Base-by-base conservation (phyloP, 2,797 vertebrate species). In the Mico argentatus region DNA sequence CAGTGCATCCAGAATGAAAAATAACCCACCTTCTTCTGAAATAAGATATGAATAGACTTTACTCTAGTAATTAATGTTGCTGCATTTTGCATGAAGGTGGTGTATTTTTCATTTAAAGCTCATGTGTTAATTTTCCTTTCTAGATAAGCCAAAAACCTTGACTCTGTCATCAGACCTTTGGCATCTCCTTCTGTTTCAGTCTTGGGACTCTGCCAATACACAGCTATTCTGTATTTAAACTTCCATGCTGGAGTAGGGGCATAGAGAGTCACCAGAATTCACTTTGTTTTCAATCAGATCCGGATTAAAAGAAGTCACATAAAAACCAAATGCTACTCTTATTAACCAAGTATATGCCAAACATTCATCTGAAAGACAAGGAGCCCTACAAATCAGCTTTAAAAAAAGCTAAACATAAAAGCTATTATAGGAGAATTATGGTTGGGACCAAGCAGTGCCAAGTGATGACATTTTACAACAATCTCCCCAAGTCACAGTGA, bases 1-100 rank as follows among this genome's bases (percentile, higher is more conserved):
- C 88, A 95, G 92, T 70, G 75, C 26, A 91, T 93, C 83, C 87
- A 93, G 61, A 95, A 97, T 97, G 97, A 97, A 98, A 97, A 97
- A 98, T 96, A 98, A 81, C 77, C n/a, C 36, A 95, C 57, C 61
- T 92, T 80, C 72, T 96, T 86, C 83, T 91, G 83, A 97, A 97
- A 96, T 98, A 98, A 96, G 73, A 76, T 98, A 93, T 95, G 98
- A 97, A 96, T 94, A 97, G 76, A 67, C 84, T 95, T 94, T 96
- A 55, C 30, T 83, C 59, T 91, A 96, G n/a, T 97, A 97, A 98
- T 97, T 97, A 97, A 97, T 96, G 75, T 95, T 92, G 46, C 57
- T 92, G 90, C 24, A 96, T 90, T 97, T 98, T 95, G 50, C 85
- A 95, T 94, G 55, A 92, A 87, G 90, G 89, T 84, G 17, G 52